Conservation (phyloP, 2,113 vertebrate genomes). For the Eidolon helvum region DNA sequence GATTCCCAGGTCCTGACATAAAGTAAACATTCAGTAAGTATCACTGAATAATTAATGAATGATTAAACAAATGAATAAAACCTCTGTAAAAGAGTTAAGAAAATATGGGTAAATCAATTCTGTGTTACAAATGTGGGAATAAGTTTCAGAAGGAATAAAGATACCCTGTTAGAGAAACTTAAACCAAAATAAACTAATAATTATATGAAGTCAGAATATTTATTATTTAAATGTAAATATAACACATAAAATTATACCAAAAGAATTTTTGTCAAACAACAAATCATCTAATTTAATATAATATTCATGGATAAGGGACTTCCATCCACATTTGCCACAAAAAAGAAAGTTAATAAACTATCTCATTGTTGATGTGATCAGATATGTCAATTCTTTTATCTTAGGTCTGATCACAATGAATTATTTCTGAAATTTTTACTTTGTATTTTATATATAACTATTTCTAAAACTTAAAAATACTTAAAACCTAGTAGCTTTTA, state of each 20-base stretch:
- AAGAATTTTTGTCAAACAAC: background rate
- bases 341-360: background rate
- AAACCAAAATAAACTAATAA: slow-evolving; percentile 1
- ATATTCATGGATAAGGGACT: background rate
- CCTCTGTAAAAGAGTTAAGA: background rate
- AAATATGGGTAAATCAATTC: background rate
- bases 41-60: background rate
- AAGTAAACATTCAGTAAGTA: background rate
- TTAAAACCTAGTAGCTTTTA: background rate
- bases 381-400: background rate
- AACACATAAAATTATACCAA: background rate
- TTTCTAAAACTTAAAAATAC: background rate
- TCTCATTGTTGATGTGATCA: background rate
- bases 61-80: background rate
- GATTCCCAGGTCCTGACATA: background rate
- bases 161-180: background rate
- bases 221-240: background rate
- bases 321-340: background rate
- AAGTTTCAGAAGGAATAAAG: background rate
- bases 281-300: background rate
- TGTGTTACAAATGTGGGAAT: background rate
- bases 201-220: background rate
- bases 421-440: background rate
- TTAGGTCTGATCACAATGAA: background rate
- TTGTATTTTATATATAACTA: background rate